A percentile compares a stretch with the other conserved stretches of the same genome.
Evolutionary conservation across 2,888 invertebrate genomes (phyloP).

Genomic region (Drosophila affinis): DNA sequence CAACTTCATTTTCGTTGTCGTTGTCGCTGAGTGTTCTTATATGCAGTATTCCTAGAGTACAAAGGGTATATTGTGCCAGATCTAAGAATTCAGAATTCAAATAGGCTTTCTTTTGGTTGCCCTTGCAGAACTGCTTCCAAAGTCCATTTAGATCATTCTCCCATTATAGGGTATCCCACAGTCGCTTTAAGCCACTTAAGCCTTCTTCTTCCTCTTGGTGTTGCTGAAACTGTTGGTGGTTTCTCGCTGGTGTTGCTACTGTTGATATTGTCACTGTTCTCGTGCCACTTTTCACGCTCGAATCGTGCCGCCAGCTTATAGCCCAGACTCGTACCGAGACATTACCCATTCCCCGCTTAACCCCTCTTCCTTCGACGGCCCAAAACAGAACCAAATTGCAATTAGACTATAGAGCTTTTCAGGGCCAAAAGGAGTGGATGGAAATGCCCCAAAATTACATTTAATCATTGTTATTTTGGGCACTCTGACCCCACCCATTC

Average conservation of each 20-base stretch:
- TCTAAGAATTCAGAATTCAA: no score
- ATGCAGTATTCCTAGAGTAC: not conserved
- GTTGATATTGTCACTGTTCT: constrained; percentile 13
- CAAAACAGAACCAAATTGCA: constrained; percentile 36
- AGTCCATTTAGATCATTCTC: no score
- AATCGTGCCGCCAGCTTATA: constrained; percentile 21
- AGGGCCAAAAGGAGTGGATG: constrained; percentile 4
- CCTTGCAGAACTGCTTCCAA: no score
- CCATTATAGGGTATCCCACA: not conserved
- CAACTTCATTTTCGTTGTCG: constrained; percentile 59
- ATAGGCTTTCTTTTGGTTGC: no score
- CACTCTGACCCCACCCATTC: not conserved
- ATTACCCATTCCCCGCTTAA: constrained; percentile 26
- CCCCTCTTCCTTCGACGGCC: not conserved
- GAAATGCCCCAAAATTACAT: constrained; percentile 35
- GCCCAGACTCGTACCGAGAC: not conserved
- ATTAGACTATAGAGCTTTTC: constrained; percentile 37
- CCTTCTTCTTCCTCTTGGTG: not conserved
- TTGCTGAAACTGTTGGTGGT: constrained; percentile 13
- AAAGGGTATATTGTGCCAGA: not conserved
- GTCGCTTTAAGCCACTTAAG: not conserved
- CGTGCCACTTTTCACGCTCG: constrained; percentile 65
- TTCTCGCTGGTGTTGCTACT: not conserved
- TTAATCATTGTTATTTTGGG: constrained; percentile 46
- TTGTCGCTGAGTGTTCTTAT: not conserved